A percentile compares a stretch with the other conserved stretches of the same genome.
phyloP scores from a whole-genome alignment of 2,797 vertebrate species.

The Malacoctenus gilli region DNA sequence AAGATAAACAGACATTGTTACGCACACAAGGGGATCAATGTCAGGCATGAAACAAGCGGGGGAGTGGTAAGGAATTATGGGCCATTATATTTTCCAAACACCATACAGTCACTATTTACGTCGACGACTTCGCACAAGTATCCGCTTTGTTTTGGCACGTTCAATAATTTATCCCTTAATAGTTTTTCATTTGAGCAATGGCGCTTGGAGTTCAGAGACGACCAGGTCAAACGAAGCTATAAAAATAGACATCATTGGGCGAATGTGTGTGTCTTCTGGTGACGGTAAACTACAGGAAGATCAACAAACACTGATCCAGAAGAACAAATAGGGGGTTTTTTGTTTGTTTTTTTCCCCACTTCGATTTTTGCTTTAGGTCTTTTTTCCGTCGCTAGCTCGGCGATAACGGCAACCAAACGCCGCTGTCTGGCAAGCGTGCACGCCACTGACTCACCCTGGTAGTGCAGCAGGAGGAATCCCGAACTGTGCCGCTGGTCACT shows the following conservation, averaged over 20 bases:
- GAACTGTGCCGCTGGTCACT: constrained; percentile 79
- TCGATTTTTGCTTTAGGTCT: not conserved
- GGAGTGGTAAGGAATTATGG: constrained; percentile 41
- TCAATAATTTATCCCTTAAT: constrained; percentile 6
- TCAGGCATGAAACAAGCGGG: constrained; percentile 49
- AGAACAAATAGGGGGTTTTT: not conserved
- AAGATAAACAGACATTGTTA: constrained; percentile 77
- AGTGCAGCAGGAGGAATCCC: constrained; percentile 87
- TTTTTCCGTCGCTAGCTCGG: not conserved
- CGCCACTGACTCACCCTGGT: constrained; percentile 85
- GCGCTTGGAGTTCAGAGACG: constrained; percentile 3
- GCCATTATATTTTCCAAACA: constrained; percentile 57
- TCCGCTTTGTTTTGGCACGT: constrained; percentile 15
- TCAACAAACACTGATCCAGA: not conserved
- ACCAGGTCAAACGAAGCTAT: not conserved
- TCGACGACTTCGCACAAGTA: constrained; percentile 4
- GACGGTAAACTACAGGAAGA: not conserved
- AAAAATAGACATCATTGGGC: not conserved
- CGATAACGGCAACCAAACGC: not conserved
- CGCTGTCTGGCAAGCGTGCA: too few relatives aligned
- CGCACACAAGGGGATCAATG: constrained; percentile 68
- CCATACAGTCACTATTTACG: constrained; percentile 35
- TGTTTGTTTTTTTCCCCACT: too few relatives aligned
- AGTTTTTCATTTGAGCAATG: constrained; percentile 19
- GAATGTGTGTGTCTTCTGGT: not conserved